phyloP scores from a whole-genome alignment of 1,140 invertebrate genomes.

The Drosophila nigromelanica region DNA sequence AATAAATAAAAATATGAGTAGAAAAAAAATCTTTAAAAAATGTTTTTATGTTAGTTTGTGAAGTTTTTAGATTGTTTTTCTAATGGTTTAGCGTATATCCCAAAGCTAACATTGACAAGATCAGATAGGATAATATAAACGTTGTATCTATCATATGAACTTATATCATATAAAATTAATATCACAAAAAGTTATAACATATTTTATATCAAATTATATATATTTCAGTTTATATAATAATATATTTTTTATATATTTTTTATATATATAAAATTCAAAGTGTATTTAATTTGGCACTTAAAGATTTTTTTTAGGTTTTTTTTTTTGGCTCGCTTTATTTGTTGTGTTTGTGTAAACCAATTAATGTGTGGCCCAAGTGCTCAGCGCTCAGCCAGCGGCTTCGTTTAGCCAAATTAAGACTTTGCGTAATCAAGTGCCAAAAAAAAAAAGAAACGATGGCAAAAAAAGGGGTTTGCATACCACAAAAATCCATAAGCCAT shows the following conservation, averaged over 20 bases:
- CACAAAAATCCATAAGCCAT: slow-evolving; percentile 42
- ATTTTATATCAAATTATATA: too few species aligned
- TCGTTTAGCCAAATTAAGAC: slow-evolving; percentile 55
- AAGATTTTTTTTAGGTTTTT: background rate
- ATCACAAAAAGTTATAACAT: too few species aligned
- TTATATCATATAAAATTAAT: too few species aligned
- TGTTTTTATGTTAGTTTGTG: too few species aligned
- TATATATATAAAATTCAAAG: background rate
- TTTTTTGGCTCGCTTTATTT: slow-evolving; percentile 24
- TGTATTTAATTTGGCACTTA: slow-evolving; percentile 3
- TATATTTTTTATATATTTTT: background rate
- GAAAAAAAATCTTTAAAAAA: too few species aligned
- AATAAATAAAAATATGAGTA: too few species aligned
- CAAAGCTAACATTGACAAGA: too few species aligned
- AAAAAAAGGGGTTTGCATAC: slow-evolving; percentile 18
- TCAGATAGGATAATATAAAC: too few species aligned
- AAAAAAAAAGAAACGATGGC: slow-evolving; percentile 46
- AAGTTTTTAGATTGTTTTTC: too few species aligned
- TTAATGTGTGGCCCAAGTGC: slow-evolving; percentile 51
- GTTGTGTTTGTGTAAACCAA: slow-evolving; percentile 41
- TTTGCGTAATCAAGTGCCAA: slow-evolving; percentile 76
- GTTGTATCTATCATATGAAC: too few species aligned
- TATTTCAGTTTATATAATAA: too few species aligned
- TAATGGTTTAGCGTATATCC: too few species aligned
- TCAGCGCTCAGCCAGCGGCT: slow-evolving; percentile 23